Evolutionary conservation across 2,888 invertebrate species (phyloP).

Genomic region (Odontocerum albicorne): DNA sequence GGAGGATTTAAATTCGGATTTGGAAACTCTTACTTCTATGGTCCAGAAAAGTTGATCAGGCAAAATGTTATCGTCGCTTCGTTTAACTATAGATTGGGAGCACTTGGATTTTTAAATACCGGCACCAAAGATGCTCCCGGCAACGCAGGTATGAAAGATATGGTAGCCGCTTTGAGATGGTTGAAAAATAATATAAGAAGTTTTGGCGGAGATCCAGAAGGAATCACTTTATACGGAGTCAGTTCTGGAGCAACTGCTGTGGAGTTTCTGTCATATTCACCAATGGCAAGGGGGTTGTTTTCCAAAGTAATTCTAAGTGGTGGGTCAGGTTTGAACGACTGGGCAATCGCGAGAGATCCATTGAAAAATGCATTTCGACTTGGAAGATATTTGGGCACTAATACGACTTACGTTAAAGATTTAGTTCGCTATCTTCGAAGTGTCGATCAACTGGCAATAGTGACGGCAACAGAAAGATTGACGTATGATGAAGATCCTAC

Average conservation of each 20-base stretch:
- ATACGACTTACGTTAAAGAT: slow-evolving; percentile 43
- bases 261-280: slow-evolving; percentile 47
- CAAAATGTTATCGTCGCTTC: slow-evolving; percentile 51
- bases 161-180: slow-evolving; percentile 50
- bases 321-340: slow-evolving; percentile 44
- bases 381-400: slow-evolving; percentile 51
- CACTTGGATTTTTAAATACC: slow-evolving; percentile 52
- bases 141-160: slow-evolving; percentile 53
- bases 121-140: slow-evolving; percentile 48
- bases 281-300: slow-evolving; percentile 46
- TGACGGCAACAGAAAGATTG: slow-evolving; percentile 43
- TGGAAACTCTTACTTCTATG: slow-evolving; percentile 47
- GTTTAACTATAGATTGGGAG: slow-evolving; percentile 48
- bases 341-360: slow-evolving; percentile 44
- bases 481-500: slow-evolving; percentile 45
- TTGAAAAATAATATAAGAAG: slow-evolving; percentile 45
- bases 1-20: slow-evolving; percentile 50
- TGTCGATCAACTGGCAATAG: slow-evolving; percentile 44
- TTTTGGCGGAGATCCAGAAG: slow-evolving; percentile 50
- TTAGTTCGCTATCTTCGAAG: slow-evolving; percentile 44
- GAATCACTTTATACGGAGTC: slow-evolving; percentile 51
- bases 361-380: slow-evolving; percentile 45
- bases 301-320: slow-evolving; percentile 50
- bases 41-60: slow-evolving; percentile 49
- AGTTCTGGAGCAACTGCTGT: slow-evolving; percentile 49